These are phyloP conservation scores for Phocoena phocoena DNA, from an alignment of 2,113 vertebrate genomes.

Conservation along the genomic window DNA sequence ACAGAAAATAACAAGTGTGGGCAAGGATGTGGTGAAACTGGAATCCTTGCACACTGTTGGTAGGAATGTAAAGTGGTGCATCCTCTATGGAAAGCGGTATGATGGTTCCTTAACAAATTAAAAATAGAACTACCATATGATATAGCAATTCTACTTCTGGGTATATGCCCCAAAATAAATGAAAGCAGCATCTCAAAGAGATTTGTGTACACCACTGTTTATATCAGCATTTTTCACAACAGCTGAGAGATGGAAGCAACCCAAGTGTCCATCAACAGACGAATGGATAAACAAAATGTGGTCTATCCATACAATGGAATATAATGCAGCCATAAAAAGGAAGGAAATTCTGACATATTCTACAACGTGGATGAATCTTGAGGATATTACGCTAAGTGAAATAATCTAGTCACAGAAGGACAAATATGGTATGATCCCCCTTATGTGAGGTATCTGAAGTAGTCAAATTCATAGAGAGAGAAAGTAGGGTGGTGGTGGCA, in stretches of 20 bases:
- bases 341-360: neutral
- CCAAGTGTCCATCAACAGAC: neutral
- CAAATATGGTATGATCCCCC: neutral
- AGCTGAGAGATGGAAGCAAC: neutral
- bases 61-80: neutral
- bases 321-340: neutral
- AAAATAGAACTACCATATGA: neutral
- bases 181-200: neutral
- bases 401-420: neutral
- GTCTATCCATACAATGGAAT: neutral
- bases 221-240: neutral
- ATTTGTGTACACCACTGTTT: neutral
- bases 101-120: neutral
- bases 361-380: neutral
- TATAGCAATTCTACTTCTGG: neutral
- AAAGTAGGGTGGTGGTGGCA: neutral
- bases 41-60: neutral
- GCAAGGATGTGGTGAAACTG: neutral
- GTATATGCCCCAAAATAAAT: neutral
- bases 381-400: neutral
- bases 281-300: neutral
- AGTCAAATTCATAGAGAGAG: neutral
- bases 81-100: neutral
- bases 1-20: neutral
- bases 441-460: neutral